A percentile compares a stretch with the other conserved stretches of the same genome.
These are phyloP conservation scores for Gambelia wislizenii DNA, from an alignment of 2,797 vertebrate genomes.

Conservation along the genomic window DNA sequence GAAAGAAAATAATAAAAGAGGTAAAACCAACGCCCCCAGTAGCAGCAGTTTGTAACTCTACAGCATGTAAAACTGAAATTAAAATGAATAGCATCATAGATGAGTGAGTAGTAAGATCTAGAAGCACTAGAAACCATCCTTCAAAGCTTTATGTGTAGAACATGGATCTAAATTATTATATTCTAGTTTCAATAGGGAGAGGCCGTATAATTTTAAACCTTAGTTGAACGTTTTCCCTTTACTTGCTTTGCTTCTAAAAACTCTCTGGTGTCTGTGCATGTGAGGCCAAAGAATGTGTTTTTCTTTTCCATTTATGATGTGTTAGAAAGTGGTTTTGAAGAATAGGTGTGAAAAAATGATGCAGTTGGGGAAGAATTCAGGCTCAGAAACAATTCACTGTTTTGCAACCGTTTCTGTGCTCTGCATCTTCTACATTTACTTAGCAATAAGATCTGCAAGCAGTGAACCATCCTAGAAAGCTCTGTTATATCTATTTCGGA, in stretches of 20 bases:
- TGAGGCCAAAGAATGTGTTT: not conserved
- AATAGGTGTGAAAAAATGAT: slow-evolving; percentile 47
- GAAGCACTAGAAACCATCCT: not conserved
- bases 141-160: not conserved
- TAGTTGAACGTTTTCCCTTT: not conserved
- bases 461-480: not conserved
- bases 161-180: not conserved
- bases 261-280: not conserved
- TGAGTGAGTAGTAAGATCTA: not conserved
- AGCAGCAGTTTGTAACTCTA: too few species aligned
- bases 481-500: not conserved
- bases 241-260: not conserved
- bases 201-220: not conserved
- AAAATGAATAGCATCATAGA: not conserved
- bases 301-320: not conserved
- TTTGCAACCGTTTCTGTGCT: slow-evolving; percentile 44
- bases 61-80: too few species aligned
- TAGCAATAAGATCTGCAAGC: slow-evolving; percentile 6
- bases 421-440: slow-evolving; percentile 34
- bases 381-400: too few species aligned
- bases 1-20: too few species aligned
- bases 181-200: not conserved
- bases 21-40: too few species aligned
- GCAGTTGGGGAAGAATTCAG: slow-evolving; percentile 44
- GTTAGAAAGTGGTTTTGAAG: slow-evolving; percentile 30